phyloP scores from a whole-genome alignment of 2,888 invertebrate species.

The Lymantria monacha region DNA sequence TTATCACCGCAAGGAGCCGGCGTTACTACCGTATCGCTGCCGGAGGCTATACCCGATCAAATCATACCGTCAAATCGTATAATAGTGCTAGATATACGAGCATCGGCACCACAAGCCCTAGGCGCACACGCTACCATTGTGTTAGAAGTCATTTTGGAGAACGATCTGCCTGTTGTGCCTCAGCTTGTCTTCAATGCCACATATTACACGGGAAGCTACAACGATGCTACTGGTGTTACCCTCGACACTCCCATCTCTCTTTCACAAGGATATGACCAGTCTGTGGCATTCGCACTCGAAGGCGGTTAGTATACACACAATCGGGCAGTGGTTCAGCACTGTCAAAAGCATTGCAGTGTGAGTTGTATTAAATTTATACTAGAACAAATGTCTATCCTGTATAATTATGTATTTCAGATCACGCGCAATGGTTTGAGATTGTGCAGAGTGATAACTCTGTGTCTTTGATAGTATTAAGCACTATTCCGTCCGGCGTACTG shows the following conservation, averaged over 20 bases:
- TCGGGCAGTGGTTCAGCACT: too few relatives aligned
- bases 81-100: conserved; percentile 28
- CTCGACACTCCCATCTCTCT: conserved; percentile 33
- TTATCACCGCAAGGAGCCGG: conserved; percentile 6
- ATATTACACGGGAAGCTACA: conserved; percentile 40
- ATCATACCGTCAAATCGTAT: conserved; percentile 22
- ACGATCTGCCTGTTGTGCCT: not conserved
- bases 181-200: conserved; percentile 20
- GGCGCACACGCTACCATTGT: conserved; percentile 31
- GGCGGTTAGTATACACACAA: conserved; percentile 33
- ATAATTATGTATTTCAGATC: conserved; percentile 40
- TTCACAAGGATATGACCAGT: conserved; percentile 30
- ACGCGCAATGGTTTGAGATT: conserved; percentile 33
- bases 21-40: conserved; percentile 17
- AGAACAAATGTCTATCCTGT: too few relatives aligned
- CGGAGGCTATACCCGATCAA: conserved; percentile 25
- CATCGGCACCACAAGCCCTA: conserved; percentile 19
- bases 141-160: conserved; percentile 19
- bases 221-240: conserved; percentile 20
- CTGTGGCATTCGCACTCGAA: conserved; percentile 32
- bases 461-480: conserved; percentile 5
- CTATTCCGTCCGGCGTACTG: conserved; percentile 19
- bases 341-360: too few relatives aligned
- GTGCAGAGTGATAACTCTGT: conserved; percentile 4
- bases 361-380: too few relatives aligned